A percentile compares a stretch with the other conserved stretches of the same genome.
phyloP scores from a whole-genome alignment of 2,113 vertebrate genomes.

The Seriola aureovittata region DNA sequence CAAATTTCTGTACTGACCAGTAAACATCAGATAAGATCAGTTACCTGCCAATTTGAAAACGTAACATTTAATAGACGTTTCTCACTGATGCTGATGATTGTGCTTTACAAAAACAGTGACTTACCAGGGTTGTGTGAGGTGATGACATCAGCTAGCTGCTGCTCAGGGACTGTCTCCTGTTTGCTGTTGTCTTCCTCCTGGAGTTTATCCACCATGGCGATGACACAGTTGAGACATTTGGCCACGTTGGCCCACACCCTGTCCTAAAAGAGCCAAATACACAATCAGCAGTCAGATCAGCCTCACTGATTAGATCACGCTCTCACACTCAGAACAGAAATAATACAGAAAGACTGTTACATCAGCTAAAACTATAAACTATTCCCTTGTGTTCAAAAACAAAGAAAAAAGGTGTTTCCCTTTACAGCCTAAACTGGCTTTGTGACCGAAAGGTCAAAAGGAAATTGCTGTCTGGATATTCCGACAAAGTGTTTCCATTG shows the following conservation, averaged over 20 bases:
- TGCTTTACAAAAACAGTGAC: neutral
- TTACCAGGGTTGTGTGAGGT: slow-evolving; percentile 88
- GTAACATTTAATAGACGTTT: neutral
- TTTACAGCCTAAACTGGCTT: slow-evolving; percentile 8
- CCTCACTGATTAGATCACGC: neutral
- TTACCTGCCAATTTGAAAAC: neutral
- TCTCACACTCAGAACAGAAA: neutral
- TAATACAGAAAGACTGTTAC: neutral
- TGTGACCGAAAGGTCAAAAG: slow-evolving; percentile 37
- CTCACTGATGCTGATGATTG: neutral
- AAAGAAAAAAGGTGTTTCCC: neutral
- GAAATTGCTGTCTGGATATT: slow-evolving; percentile 45
- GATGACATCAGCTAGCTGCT: slow-evolving; percentile 84
- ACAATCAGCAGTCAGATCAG: slow-evolving; percentile 50
- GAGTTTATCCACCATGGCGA: slow-evolving; percentile 95
- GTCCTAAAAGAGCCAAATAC: slow-evolving; percentile 89
- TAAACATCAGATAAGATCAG: neutral
- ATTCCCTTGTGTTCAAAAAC: neutral
- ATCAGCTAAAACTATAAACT: neutral
- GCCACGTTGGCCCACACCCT: slow-evolving; percentile 96
- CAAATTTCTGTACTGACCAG: neutral
- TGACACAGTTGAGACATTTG: slow-evolving; percentile 95
- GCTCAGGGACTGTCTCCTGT: slow-evolving; percentile 72
- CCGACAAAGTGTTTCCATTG: slow-evolving; percentile 36
- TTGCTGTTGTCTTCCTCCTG: slow-evolving; percentile 86